Evolutionary conservation across 2,113 vertebrate species (phyloP).

Genomic region (Mormyrus iriodes): DNA sequence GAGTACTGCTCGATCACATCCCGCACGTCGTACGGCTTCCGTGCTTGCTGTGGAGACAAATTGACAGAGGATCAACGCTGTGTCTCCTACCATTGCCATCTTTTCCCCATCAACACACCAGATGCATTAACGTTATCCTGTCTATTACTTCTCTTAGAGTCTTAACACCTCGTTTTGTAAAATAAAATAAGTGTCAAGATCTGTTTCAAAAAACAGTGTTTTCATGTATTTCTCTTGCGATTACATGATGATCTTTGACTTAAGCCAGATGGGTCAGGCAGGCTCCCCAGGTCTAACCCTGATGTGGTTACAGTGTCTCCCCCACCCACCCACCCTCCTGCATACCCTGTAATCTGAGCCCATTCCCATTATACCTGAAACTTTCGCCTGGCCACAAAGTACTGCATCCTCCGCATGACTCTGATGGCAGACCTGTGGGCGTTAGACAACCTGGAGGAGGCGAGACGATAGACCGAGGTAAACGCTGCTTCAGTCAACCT

Average conservation of each 20-base stretch:
- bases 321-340: conserved; percentile 30
- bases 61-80: not conserved
- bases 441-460: conserved; percentile 67
- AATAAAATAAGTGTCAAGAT: not conserved
- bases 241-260: not conserved
- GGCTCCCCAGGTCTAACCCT: not conserved
- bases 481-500: conserved; percentile 6
- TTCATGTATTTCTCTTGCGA: not conserved
- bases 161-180: not conserved
- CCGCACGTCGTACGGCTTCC: conserved; percentile 92
- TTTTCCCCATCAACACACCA: conserved; percentile 18
- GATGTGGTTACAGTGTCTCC: not conserved
- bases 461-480: not conserved
- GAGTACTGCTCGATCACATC: conserved; percentile 99
- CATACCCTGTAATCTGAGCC: conserved; percentile 24
- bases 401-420: conserved; percentile 81
- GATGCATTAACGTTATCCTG: not conserved
- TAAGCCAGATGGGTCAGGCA: not conserved
- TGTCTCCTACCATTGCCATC: not conserved
- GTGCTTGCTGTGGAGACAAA: conserved; percentile 75
- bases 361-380: conserved; percentile 69
- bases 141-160: not conserved
- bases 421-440: conserved; percentile 72
- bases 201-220: not conserved
- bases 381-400: conserved; percentile 80